Evolutionary conservation across 2,113 vertebrate genomes (phyloP).

Genomic region (Sakesphorus luctuosus): DNA sequence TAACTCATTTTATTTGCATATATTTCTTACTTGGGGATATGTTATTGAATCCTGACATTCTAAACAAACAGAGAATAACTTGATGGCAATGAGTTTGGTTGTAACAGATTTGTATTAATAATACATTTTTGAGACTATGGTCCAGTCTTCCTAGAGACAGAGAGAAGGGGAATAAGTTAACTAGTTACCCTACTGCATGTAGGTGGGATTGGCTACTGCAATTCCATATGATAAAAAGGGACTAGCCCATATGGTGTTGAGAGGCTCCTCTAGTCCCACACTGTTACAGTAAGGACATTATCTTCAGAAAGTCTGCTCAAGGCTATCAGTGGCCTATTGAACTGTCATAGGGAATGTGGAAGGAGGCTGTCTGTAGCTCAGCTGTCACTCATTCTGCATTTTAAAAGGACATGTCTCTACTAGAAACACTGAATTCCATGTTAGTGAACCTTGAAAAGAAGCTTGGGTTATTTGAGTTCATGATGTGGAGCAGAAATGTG

Average conservation of each 20-base stretch:
- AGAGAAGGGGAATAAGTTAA: background rate
- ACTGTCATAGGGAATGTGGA: background rate
- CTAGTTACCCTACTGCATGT: background rate
- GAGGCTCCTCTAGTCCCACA: background rate
- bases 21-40: background rate
- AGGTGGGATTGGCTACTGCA: background rate
- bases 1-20: background rate
- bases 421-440: background rate
- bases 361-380: background rate
- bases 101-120: background rate
- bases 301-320: background rate
- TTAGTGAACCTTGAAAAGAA: background rate
- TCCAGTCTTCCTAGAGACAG: background rate
- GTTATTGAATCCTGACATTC: background rate
- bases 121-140: background rate
- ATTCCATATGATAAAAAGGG: background rate
- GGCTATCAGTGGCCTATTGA: background rate
- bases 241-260: background rate
- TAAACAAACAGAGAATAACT: background rate
- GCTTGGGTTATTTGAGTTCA: background rate
- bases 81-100: background rate
- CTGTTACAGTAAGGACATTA: background rate
- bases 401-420: background rate
- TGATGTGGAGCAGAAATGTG: background rate
- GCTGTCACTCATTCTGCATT: background rate